phyloP scores from a whole-genome alignment of 2,113 vertebrate species.

The Nyctereutes procyonoides region DNA sequence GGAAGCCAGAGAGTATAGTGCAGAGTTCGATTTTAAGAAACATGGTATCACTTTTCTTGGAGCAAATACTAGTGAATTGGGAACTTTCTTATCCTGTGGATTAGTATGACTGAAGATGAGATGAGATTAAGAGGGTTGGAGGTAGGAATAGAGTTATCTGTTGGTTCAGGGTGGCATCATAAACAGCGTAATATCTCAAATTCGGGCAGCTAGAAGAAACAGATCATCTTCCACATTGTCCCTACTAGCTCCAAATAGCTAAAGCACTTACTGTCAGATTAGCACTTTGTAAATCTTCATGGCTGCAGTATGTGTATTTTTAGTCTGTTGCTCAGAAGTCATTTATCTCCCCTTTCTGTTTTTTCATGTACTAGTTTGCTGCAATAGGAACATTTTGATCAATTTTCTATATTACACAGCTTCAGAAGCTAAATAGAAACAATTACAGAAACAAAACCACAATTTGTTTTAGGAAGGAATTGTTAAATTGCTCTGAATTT shows the following conservation, averaged over 20 bases:
- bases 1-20: neutral
- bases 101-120: neutral
- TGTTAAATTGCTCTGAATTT: constrained; percentile 44
- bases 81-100: neutral
- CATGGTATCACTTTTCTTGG: neutral
- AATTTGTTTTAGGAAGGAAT: constrained; percentile 42
- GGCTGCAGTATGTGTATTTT: neutral
- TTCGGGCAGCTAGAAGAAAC: neutral
- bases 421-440: constrained; percentile 34
- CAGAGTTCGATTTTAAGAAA: constrained; percentile 47
- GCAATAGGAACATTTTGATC: constrained; percentile 6
- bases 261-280: neutral
- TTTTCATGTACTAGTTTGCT: neutral
- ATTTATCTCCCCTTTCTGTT: neutral
- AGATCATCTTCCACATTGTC: neutral
- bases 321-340: neutral
- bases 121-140: neutral
- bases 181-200: neutral
- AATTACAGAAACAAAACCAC: neutral
- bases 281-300: neutral
- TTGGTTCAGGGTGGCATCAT: neutral
- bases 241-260: neutral
- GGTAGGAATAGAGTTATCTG: neutral
- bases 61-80: neutral
- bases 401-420: neutral